Conservation (phyloP, 1,140 invertebrate genomes). For the Asobara japonica region DNA sequence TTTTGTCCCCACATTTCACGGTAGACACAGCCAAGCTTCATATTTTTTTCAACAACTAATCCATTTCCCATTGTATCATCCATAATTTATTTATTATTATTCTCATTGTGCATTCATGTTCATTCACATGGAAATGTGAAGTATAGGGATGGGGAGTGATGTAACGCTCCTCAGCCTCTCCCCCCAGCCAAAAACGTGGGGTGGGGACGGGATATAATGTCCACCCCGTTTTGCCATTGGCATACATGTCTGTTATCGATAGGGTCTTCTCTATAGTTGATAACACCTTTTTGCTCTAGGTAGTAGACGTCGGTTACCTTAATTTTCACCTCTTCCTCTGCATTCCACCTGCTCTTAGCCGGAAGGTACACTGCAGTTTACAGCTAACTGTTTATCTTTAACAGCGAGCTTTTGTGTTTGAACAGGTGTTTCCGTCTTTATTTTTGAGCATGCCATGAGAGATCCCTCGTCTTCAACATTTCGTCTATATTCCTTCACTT, state of each 20-base stretch:
- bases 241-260: neutral
- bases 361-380: conserved; percentile 43
- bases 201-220: no score
- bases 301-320: neutral
- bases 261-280: neutral
- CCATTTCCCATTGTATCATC: conserved; percentile 1
- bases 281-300: neutral
- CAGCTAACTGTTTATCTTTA: conserved; percentile 53
- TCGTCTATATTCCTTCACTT: neutral
- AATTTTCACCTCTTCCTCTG: neutral
- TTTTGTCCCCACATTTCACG: neutral
- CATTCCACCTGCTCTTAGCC: conserved; percentile 8
- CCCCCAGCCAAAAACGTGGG: no score
- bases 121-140: neutral
- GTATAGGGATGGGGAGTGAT: neutral
- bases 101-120: neutral
- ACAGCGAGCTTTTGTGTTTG: conserved; percentile 55
- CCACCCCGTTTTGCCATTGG: neutral
- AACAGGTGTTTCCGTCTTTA: conserved; percentile 36
- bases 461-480: neutral
- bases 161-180: neutral
- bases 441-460: neutral
- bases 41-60: conserved; percentile 12
- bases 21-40: neutral
- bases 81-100: conserved; percentile 7